Evolutionary conservation across 2,888 invertebrate species (phyloP).

Genomic region (Sinodicranocentrus sp.): DNA sequence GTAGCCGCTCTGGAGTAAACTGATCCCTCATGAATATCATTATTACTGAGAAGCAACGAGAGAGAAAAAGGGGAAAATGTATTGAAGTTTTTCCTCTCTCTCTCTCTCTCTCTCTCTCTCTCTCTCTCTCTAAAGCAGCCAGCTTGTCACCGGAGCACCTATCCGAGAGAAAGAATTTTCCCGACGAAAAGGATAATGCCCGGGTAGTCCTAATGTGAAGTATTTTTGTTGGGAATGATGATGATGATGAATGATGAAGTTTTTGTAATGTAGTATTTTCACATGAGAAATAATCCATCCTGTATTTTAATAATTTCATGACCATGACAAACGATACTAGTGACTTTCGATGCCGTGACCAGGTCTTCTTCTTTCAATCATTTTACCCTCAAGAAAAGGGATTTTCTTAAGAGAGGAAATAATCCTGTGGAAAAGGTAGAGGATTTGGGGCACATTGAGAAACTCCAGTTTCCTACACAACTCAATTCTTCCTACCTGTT

Average conservation of each 20-base stretch:
- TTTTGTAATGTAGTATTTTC: not conserved
- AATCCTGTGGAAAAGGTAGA: not conserved
- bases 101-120: not conserved
- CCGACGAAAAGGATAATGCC: not conserved
- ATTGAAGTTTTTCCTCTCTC: not conserved
- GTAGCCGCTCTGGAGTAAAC: slow-evolving; percentile 22
- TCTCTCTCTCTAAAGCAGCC: not conserved
- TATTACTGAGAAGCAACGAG: not conserved
- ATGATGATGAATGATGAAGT: slow-evolving; percentile 13
- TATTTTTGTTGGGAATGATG: not conserved
- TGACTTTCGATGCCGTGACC: too few species aligned
- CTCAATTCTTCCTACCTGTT: too few species aligned
- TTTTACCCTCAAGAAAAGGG: not conserved
- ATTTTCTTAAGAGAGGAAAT: not conserved
- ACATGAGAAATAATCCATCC: not conserved
- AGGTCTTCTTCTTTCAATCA: too few species aligned
- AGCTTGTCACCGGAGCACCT: too few species aligned
- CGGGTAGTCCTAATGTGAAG: not conserved
- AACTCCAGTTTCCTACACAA: not conserved
- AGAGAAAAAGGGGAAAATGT: not conserved
- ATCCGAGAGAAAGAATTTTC: too few species aligned
- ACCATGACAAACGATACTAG: slow-evolving; percentile 34
- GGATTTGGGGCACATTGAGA: not conserved
- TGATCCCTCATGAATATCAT: slow-evolving; percentile 53
- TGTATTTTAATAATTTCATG: slow-evolving; percentile 10